A percentile compares a stretch with the other conserved stretches of the same genome.
Evolutionary conservation across 2,888 invertebrate species (phyloP).

Genomic region (Molanna angustata): DNA sequence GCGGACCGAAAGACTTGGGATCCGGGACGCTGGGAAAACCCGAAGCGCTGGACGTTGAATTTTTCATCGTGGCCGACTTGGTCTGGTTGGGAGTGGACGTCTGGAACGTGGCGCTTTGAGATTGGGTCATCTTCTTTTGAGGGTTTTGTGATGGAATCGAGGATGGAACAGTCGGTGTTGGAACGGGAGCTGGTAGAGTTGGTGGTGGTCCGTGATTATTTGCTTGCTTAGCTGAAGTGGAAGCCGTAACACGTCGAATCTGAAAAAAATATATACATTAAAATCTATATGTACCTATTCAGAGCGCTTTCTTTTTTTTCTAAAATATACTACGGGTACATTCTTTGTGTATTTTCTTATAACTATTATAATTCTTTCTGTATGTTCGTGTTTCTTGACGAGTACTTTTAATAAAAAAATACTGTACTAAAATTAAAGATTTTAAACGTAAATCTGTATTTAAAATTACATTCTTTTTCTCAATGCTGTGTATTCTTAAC

Average conservation of each 20-base stretch:
- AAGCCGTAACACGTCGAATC: conserved; percentile 55
- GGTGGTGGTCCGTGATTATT: conserved; percentile 60
- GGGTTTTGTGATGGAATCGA: conserved; percentile 66
- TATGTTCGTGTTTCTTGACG: too few relatives aligned
- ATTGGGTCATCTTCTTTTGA: conserved; percentile 53
- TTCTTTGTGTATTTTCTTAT: too few relatives aligned
- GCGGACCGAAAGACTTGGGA: conserved; percentile 51
- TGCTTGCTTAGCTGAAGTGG: conserved; percentile 42
- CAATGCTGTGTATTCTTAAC: too few relatives aligned
- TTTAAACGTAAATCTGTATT: too few relatives aligned
- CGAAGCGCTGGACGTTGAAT: conserved; percentile 56
- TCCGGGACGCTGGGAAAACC: conserved; percentile 51
- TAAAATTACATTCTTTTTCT: too few relatives aligned
- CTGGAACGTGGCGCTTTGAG: conserved; percentile 60
- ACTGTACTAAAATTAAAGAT: too few relatives aligned
- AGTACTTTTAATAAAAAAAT: too few relatives aligned
- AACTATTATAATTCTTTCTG: too few relatives aligned
- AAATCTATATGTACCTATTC: too few relatives aligned
- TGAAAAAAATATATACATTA: too few relatives aligned
- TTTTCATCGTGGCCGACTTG: conserved; percentile 55
- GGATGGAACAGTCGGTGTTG: conserved; percentile 53
- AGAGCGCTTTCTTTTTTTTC: too few relatives aligned
- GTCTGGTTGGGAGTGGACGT: conserved; percentile 41
- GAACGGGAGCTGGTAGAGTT: conserved; percentile 69
- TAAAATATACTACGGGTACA: too few relatives aligned